Percentiles rank a stretch among this genome's conserved stretches.
Evolutionary conservation across 2,888 invertebrate genomes (phyloP).

Genomic region (Drosophila borborema): DNA sequence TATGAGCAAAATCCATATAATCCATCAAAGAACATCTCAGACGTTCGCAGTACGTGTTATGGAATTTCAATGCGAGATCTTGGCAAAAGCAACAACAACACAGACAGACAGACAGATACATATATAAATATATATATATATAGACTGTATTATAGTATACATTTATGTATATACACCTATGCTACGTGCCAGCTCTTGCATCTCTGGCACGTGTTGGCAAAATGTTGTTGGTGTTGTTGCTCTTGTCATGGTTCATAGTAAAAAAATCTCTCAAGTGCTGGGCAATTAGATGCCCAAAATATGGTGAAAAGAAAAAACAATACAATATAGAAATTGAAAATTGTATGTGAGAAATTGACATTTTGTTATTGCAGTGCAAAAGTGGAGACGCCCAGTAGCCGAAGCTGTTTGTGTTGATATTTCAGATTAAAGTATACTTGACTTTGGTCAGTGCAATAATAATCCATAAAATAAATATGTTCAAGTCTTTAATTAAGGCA

Average conservation of each 20-base stretch:
- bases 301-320: slow-evolving; percentile 9
- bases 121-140: not conserved
- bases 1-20: slow-evolving; percentile 83
- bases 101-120: not conserved
- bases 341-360: slow-evolving; percentile 19
- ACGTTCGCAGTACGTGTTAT: slow-evolving; percentile 79
- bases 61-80: slow-evolving; percentile 82
- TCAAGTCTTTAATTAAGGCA: slow-evolving; percentile 11
- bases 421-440: slow-evolving; percentile 22
- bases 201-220: slow-evolving; percentile 59
- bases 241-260: slow-evolving; percentile 43
- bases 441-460: slow-evolving; percentile 3
- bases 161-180: not conserved
- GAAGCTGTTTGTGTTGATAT: slow-evolving; percentile 40
- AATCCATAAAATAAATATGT: slow-evolving; percentile 8
- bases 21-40: slow-evolving; percentile 82
- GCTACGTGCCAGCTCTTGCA: slow-evolving; percentile 45
- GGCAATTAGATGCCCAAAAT: slow-evolving; percentile 60
- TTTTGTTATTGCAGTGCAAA: slow-evolving; percentile 32
- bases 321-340: slow-evolving; percentile 1
- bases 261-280: slow-evolving; percentile 54
- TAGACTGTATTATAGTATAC: not conserved
- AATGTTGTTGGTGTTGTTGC: slow-evolving; percentile 28
- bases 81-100: slow-evolving; percentile 17
- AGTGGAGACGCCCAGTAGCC: slow-evolving; percentile 45